These are phyloP conservation scores for Heterodera schachtii DNA, from an alignment of 1,140 invertebrate genomes.

Conservation along the genomic window DNA sequence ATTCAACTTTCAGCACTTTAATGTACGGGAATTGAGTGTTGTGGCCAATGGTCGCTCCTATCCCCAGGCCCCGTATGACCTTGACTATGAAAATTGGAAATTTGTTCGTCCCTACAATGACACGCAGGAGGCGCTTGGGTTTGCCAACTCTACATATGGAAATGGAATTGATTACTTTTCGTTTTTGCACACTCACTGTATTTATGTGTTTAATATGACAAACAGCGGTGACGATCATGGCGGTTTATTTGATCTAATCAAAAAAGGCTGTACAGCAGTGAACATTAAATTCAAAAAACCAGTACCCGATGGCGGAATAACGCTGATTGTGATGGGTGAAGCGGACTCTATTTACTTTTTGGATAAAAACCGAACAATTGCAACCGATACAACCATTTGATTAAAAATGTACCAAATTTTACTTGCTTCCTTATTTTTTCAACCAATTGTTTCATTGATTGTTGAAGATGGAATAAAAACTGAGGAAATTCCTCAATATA, in stretches of 20 bases:
- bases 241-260: slow-evolving; percentile 19
- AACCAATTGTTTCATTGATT: no score
- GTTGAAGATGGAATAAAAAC: no score
- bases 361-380: no score
- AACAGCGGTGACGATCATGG: slow-evolving; percentile 16
- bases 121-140: slow-evolving; percentile 7
- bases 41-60: no score
- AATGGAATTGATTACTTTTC: no score
- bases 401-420: slow-evolving; percentile 5
- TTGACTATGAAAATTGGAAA: slow-evolving; percentile 29
- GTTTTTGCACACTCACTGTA: no score
- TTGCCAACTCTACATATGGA: background rate
- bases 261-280: background rate
- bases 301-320: background rate
- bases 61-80: slow-evolving; percentile 12
- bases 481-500: no score
- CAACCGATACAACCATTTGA: no score
- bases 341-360: background rate
- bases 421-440: no score
- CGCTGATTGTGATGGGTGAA: slow-evolving; percentile 23
- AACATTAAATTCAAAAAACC: slow-evolving; percentile 27
- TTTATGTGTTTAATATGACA: slow-evolving; percentile 12
- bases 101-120: slow-evolving; percentile 7
- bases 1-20: no score
- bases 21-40: no score